Evolutionary conservation across 53 echinoderm and acorn worm species (phyloP).

Genomic region (Crossaster papposus): DNA sequence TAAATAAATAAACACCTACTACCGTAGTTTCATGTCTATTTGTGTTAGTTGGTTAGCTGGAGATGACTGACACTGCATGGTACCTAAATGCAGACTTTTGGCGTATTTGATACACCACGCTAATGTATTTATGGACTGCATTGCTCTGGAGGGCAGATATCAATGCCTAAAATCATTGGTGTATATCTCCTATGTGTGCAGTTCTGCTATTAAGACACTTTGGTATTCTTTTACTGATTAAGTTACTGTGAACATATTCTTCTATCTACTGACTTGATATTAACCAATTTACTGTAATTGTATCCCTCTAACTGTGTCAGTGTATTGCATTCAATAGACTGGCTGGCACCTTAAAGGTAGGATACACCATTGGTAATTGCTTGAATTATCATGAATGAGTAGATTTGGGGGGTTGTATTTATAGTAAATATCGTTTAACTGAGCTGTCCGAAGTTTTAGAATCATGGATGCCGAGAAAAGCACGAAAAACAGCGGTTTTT

Average conservation of each 20-base stretch:
- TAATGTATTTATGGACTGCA: constrained; percentile 36
- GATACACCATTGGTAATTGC: no score
- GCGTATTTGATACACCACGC: neutral
- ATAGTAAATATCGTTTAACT: no score
- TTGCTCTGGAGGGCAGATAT: constrained; percentile 49
- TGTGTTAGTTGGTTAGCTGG: neutral
- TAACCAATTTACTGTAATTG: constrained; percentile 54
- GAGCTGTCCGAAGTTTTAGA: no score
- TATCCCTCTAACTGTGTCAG: constrained; percentile 49
- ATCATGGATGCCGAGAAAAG: no score
- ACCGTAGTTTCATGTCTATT: neutral
- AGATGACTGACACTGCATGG: neutral
- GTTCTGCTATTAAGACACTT: constrained; percentile 41
- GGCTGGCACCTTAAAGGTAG: constrained; percentile 34
- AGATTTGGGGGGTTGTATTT: no score
- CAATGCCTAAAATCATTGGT: constrained; percentile 34
- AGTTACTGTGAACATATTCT: constrained; percentile 56
- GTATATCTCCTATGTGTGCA: constrained; percentile 12
- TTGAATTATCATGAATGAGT: no score
- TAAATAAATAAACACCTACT: neutral
- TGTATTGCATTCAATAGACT: constrained; percentile 32
- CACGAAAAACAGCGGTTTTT: no score
- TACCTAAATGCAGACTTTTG: neutral
- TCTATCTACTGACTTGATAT: constrained; percentile 57
- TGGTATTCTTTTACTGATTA: constrained; percentile 38